Evolutionary conservation across 1,140 invertebrate genomes (phyloP), one percentile per base, ranked within the genome.

Genomic region (Panagrolaimus sp.): DNA sequence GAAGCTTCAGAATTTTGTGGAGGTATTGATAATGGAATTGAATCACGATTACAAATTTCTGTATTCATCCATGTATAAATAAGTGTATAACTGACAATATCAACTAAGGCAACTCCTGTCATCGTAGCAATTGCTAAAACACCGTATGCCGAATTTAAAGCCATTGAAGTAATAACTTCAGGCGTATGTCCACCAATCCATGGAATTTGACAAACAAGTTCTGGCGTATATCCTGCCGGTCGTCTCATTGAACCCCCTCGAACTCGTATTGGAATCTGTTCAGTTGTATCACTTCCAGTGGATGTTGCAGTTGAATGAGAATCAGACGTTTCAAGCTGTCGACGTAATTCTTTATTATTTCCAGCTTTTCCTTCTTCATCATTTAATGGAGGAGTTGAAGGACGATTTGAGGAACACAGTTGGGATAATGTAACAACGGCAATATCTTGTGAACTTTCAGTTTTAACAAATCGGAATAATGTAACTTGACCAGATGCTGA

Each of bases 61-160:
- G 70, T 63, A 24, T 68, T 83, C 7, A 71, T 69, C 77, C 81
- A 82, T 14, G 80, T 66, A 58, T 82, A 83, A 15, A 82, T 78
- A 52, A 75, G 52, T 12, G 73, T 75, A 44, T 71, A 79, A 38
- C 76, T 69, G 24, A 73, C 58, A 26, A 82, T 82, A 64, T 82
- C 80, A 28, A 82, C 75, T 46, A 83, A 68, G 10, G 76, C 81
- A 1, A 81, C 43, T 10, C 79, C 79, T 55, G 63, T 52, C 24
- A 14, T 46, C 1, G 81, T 81, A 46, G 69, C 80, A 45, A 82
- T 71, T 12, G 81, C 80, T 10, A 82, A 58, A 5, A 98, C 87
- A 84, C 93, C 93, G 86, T 94, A 96, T 32, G 91, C 91, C 74
- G 94, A 95, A 85, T 96, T 97, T 81, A 98, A 88, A 78, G 90